phyloP scores from a whole-genome alignment of 2,113 vertebrate genomes.

The Neolamprologus hecqui region DNA sequence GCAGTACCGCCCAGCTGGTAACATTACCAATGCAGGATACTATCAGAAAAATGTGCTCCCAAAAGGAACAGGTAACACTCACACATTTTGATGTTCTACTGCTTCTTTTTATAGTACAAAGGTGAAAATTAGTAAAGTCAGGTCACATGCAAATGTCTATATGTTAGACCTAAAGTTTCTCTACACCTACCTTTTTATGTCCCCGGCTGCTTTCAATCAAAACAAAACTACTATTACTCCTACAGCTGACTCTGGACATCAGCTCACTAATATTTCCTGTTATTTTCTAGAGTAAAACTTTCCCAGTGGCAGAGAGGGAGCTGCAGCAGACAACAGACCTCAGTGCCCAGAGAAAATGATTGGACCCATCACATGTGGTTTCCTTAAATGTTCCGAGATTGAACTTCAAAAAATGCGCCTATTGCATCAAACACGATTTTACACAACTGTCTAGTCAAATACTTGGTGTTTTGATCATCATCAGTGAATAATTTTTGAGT shows the following conservation, averaged over 20 bases:
- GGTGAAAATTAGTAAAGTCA: neutral
- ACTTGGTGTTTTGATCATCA: neutral
- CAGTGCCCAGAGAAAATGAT: neutral
- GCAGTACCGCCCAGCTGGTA: constrained; percentile 60
- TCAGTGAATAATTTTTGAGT: neutral
- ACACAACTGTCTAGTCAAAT: neutral
- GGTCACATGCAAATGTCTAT: rapidly evolving
- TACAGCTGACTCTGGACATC: neutral
- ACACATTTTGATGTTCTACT: rapidly evolving
- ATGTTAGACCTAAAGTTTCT: neutral
- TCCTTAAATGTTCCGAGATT: neutral
- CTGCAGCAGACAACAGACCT: neutral
- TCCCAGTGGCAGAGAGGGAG: neutral
- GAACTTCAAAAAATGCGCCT: neutral
- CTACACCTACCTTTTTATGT: neutral
- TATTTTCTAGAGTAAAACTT: constrained; percentile 22
- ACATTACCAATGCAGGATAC: constrained; percentile 10
- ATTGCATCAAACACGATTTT: rapidly evolving
- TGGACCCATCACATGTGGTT: neutral
- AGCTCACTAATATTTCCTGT: neutral
- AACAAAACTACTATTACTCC: rapidly evolving
- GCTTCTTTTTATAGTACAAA: neutral
- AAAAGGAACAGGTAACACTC: constrained; percentile 13
- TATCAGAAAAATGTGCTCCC: constrained; percentile 50
- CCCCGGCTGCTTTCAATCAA: rapidly evolving